phyloP scores from a whole-genome alignment of 2,113 vertebrate genomes.

The Burhinus oedicnemus region DNA sequence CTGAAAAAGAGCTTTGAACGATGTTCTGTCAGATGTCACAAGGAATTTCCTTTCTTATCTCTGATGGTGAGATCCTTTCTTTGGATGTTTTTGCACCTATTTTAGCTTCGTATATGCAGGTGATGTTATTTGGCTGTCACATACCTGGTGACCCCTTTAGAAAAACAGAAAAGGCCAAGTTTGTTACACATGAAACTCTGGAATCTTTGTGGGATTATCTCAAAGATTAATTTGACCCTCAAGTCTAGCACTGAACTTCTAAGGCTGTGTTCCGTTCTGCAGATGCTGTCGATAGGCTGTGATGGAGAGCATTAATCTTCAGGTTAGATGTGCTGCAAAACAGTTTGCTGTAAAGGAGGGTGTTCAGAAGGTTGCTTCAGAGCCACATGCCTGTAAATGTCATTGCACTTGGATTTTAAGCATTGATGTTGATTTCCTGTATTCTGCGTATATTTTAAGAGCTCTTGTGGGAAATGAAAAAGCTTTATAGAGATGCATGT shows the following conservation, averaged over 20 bases:
- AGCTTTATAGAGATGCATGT: not conserved
- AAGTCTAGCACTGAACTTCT: not conserved
- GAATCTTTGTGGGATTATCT: not conserved
- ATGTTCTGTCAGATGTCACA: not conserved
- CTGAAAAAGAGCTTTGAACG: not conserved
- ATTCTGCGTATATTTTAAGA: not conserved
- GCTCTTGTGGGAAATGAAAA: not conserved
- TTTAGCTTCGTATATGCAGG: not conserved
- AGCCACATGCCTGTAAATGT: not conserved
- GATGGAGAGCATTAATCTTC: not conserved
- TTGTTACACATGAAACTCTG: not conserved
- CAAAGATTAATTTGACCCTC: slow-evolving; percentile 19
- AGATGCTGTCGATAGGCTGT: not conserved
- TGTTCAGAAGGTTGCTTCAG: not conserved
- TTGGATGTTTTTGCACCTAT: not conserved
- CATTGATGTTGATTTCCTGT: not conserved
- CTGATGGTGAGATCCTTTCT: not conserved
- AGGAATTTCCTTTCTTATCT: slow-evolving; percentile 1
- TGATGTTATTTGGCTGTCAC: not conserved
- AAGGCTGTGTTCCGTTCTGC: not conserved
- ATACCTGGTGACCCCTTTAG: not conserved
- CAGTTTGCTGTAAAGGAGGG: not conserved
- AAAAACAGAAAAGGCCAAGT: not conserved
- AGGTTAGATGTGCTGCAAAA: not conserved
- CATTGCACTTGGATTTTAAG: not conserved